These are phyloP conservation scores for Ceratotherium simum DNA, from an alignment of 2,113 vertebrate genomes.

Conservation along the genomic window DNA sequence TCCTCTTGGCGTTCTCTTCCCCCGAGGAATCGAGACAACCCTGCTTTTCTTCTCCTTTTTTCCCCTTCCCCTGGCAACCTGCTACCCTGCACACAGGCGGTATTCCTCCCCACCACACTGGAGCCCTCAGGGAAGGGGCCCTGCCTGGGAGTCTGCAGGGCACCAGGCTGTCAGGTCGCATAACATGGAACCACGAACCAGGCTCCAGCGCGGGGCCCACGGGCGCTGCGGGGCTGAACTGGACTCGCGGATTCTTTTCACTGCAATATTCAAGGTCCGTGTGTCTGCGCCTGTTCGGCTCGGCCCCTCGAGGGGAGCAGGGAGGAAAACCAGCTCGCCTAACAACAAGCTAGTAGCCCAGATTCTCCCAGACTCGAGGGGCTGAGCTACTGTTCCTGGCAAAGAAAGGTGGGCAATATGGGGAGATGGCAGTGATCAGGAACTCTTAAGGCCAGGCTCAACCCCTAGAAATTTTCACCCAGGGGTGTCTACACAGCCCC, in stretches of 20 bases:
- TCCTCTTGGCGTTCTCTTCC: neutral
- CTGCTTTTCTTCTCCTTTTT: neutral
- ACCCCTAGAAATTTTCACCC: neutral
- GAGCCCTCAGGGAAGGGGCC: neutral
- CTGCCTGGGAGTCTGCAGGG: neutral
- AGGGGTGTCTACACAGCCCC: neutral
- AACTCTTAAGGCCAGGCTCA: neutral
- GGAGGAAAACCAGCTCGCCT: neutral
- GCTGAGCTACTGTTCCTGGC: neutral
- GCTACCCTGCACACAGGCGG: neutral
- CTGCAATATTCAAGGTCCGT: accelerated
- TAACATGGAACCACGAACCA: neutral
- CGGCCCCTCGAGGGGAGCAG: neutral
- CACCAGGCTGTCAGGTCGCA: neutral
- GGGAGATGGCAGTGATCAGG: neutral
- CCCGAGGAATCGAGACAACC: neutral
- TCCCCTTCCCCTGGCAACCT: neutral
- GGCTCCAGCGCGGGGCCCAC: accelerated
- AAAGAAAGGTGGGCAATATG: neutral
- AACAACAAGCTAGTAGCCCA: neutral
- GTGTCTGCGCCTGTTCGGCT: neutral
- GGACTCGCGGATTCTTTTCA: neutral
- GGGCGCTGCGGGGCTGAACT: no score
- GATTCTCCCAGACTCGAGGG: no score
- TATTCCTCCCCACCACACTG: neutral